These are phyloP conservation scores for Anoura caudifer DNA, from an alignment of 2,113 vertebrate species.

Conservation along the genomic window DNA sequence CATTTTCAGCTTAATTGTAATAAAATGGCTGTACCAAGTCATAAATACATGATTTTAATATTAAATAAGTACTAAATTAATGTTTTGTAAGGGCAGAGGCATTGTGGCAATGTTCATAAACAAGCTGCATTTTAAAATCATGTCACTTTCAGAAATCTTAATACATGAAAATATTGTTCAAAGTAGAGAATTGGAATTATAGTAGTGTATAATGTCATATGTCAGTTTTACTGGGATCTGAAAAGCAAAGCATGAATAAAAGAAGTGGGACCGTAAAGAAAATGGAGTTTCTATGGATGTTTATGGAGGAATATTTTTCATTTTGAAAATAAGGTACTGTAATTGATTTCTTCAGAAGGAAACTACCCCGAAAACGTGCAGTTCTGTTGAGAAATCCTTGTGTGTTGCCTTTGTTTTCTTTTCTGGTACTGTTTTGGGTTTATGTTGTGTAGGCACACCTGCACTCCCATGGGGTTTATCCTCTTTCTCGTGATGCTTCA, in stretches of 20 bases:
- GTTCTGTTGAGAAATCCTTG: not conserved
- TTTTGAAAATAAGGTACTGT: not conserved
- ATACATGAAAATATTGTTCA: not conserved
- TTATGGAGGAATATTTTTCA: not conserved
- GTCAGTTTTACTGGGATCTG: not conserved
- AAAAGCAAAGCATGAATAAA: not conserved
- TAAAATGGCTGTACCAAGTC: not conserved
- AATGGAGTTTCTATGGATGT: not conserved
- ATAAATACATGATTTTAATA: not conserved
- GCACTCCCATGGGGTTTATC: not conserved
- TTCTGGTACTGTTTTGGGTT: not conserved
- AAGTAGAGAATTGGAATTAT: not conserved
- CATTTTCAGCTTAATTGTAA: not conserved
- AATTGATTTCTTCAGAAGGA: not conserved
- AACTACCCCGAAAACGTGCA: not conserved
- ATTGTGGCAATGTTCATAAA: not conserved
- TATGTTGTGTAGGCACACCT: not conserved
- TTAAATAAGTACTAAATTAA: not conserved
- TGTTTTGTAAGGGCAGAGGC: not conserved
- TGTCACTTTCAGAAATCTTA: not conserved
- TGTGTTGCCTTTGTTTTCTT: not conserved
- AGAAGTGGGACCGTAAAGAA: not conserved
- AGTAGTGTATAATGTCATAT: not conserved
- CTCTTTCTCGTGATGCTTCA: not conserved
- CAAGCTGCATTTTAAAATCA: conserved; percentile 2